phyloP scores from a whole-genome alignment of 2,113 vertebrate species.

The Coracopsis vasa region DNA sequence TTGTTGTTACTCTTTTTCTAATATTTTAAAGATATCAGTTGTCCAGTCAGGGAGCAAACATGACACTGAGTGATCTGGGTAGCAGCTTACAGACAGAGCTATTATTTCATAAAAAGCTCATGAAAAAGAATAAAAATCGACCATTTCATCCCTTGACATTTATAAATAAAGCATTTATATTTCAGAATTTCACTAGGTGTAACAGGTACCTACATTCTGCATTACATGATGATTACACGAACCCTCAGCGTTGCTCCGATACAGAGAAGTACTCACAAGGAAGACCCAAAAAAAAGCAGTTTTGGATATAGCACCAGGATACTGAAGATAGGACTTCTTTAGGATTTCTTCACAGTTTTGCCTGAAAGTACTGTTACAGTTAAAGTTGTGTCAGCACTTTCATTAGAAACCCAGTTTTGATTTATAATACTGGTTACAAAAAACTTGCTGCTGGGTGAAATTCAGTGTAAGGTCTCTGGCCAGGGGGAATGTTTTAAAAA shows the following conservation, averaged over 20 bases:
- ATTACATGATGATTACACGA: fast-evolving
- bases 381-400: slow-evolving; percentile 69
- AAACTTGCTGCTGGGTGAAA: slow-evolving; percentile 67
- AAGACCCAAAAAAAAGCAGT: neutral
- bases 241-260: neutral
- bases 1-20: neutral
- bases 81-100: neutral
- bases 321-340: neutral
- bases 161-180: neutral
- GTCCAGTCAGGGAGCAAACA: neutral
- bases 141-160: neutral
- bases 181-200: fast-evolving
- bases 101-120: neutral
- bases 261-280: neutral
- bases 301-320: neutral
- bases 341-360: slow-evolving; percentile 54
- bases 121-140: fast-evolving
- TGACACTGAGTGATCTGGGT: neutral
- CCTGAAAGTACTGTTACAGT: slow-evolving; percentile 59
- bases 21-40: neutral
- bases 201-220: neutral
- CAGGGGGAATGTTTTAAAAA: slow-evolving; percentile 35
- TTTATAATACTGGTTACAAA: slow-evolving; percentile 68
- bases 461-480: slow-evolving; percentile 48
- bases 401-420: slow-evolving; percentile 72